Percentiles rank a stretch among this genome's conserved stretches.
Evolutionary conservation across 2,113 vertebrate species (phyloP).

Genomic region (Hystrix brachyura): DNA sequence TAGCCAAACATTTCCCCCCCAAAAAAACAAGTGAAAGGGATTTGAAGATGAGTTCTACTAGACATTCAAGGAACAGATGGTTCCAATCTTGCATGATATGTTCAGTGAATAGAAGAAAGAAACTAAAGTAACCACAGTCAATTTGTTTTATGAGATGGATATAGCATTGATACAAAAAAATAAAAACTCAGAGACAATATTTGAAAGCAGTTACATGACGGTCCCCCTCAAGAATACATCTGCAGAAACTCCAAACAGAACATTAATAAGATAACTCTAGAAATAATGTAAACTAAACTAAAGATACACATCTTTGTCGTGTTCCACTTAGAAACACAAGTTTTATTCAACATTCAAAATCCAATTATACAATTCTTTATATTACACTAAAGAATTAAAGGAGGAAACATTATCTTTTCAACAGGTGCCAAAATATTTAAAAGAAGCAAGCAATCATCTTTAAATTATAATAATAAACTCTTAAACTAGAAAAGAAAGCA

Average conservation of each 20-base stretch:
- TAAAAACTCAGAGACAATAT: background rate
- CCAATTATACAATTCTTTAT: background rate
- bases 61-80: background rate
- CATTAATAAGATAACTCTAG: background rate
- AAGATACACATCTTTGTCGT: background rate
- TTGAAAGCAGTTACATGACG: background rate
- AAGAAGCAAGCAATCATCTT: background rate
- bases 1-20: background rate
- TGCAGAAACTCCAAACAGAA: background rate
- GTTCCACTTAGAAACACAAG: background rate
- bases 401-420: background rate
- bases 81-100: background rate
- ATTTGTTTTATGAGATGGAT: background rate
- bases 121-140: conserved; percentile 6
- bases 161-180: background rate
- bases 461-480: background rate
- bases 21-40: conserved; percentile 12
- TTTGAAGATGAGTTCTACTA: background rate
- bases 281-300: background rate
- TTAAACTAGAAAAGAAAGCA: background rate
- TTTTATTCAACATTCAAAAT: background rate
- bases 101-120: background rate
- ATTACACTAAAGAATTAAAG: background rate
- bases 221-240: background rate
- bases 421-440: background rate